A percentile compares a stretch with the other conserved stretches of the same genome.
Evolutionary conservation across 1,140 invertebrate genomes (phyloP).

Genomic region (Planococcus citri): DNA sequence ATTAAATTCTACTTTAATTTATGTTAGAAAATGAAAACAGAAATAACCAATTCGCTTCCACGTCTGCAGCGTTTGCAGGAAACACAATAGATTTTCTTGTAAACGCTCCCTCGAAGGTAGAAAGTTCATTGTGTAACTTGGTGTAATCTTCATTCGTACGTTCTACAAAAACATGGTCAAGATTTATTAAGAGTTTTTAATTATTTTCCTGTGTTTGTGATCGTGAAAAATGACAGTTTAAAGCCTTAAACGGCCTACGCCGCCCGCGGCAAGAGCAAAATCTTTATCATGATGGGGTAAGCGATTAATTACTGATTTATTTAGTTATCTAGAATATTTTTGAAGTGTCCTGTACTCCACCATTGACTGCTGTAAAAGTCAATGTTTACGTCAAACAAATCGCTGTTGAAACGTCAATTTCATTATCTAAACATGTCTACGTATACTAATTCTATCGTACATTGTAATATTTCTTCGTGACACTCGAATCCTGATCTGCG

Average conservation of each 20-base stretch:
- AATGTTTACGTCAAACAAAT: too few species aligned
- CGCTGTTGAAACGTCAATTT: too few species aligned
- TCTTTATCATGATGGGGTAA: constrained; percentile 7
- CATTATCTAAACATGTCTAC: too few species aligned
- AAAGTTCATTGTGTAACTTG: background rate
- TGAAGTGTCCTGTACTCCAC: background rate
- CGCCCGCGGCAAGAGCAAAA: constrained; percentile 11
- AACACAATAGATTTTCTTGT: background rate
- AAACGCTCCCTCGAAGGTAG: background rate
- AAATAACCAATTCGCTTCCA: too few species aligned
- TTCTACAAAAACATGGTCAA: background rate
- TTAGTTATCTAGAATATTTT: background rate
- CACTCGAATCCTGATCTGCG: too few species aligned
- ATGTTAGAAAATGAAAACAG: too few species aligned
- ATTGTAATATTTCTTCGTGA: too few species aligned
- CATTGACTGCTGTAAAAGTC: background rate
- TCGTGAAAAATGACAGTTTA: background rate
- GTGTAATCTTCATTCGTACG: background rate
- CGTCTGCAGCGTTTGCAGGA: too few species aligned
- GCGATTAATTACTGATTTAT: background rate
- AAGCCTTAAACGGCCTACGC: background rate
- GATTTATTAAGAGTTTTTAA: background rate
- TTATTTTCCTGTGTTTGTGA: constrained; percentile 8
- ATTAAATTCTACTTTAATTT: too few species aligned
- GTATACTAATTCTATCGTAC: too few species aligned